A percentile compares a stretch with the other conserved stretches of the same genome.
Evolutionary conservation across 2,797 vertebrate species (phyloP).

Genomic region (Acanthurus leucopareius): DNA sequence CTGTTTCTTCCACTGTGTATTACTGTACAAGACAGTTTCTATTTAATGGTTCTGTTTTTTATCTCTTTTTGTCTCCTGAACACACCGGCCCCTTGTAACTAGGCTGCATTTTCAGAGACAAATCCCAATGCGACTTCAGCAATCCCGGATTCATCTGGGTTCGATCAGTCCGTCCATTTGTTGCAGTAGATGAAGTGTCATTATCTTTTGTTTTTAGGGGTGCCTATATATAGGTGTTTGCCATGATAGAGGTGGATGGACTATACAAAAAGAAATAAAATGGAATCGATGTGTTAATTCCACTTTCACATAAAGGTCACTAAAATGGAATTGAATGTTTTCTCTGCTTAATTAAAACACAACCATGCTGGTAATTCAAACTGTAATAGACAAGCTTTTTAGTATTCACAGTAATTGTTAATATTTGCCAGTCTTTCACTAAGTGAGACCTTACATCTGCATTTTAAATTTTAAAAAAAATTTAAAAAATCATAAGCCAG

Average conservation of each 20-base stretch:
- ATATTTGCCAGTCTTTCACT: too few relatives aligned
- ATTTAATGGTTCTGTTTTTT: constrained; percentile 51
- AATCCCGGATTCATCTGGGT: constrained; percentile 61
- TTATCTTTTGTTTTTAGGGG: constrained; percentile 50
- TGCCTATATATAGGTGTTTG: constrained; percentile 19
- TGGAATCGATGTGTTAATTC: not conserved
- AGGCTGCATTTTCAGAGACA: constrained; percentile 38
- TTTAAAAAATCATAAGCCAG: too few relatives aligned
- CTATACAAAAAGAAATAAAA: constrained; percentile 4
- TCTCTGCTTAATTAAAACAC: not conserved
- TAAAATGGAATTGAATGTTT: not conserved
- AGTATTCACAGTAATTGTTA: too few relatives aligned
- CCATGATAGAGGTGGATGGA: constrained; percentile 11
- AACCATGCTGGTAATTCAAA: not conserved
- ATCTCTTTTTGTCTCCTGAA: constrained; percentile 33
- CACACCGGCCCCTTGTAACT: constrained; percentile 14
- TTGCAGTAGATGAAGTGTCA: constrained; percentile 38
- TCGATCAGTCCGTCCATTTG: constrained; percentile 56
- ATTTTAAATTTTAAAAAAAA: too few relatives aligned
- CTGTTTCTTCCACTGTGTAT: constrained; percentile 51
- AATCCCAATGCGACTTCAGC: constrained; percentile 29
- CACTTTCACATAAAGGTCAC: not conserved
- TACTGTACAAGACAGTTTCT: constrained; percentile 43
- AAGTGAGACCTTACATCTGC: too few relatives aligned
- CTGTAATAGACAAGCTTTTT: not conserved